Percentiles rank a stretch among this genome's conserved stretches.
phyloP scores from a whole-genome alignment of 2,113 vertebrate genomes.

The Myocastor coypus region DNA sequence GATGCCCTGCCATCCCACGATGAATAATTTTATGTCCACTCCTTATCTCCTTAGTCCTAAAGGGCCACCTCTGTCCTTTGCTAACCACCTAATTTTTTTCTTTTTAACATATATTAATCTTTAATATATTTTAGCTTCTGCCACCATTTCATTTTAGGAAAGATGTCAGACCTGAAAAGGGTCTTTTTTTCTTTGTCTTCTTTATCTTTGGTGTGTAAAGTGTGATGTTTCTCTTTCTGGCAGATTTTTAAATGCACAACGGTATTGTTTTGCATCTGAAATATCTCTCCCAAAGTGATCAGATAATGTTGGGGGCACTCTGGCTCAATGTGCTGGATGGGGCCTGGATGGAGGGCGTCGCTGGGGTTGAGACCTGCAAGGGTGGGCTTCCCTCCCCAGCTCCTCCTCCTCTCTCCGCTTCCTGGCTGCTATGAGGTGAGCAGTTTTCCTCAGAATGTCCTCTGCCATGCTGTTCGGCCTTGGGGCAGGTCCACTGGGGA shows the following conservation, averaged over 20 bases:
- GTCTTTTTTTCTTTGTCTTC: rapidly evolving
- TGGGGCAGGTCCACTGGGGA: not conserved
- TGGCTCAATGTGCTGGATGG: not conserved
- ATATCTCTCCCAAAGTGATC: not conserved
- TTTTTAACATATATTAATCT: slow-evolving; percentile 58
- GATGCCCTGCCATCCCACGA: slow-evolving; percentile 32
- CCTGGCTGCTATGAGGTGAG: not conserved
- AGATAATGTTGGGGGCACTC: not conserved
- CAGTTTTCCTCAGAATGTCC: not conserved
- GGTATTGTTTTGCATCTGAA: not conserved
- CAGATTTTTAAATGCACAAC: slow-evolving; percentile 26
- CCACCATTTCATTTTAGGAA: slow-evolving; percentile 58
- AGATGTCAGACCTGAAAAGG: slow-evolving; percentile 35
- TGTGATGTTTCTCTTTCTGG: slow-evolving; percentile 53
- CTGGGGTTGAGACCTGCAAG: not conserved
- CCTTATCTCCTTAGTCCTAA: slow-evolving; percentile 49
- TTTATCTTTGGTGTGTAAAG: slow-evolving; percentile 49
- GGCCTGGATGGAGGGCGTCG: not conserved
- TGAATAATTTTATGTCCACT: slow-evolving; percentile 61
- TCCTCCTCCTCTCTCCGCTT: not conserved
- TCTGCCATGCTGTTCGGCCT: not conserved
- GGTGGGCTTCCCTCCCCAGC: not conserved
- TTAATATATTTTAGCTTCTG: slow-evolving; percentile 70
- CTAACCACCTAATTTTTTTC: slow-evolving; percentile 51
- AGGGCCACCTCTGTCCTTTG: slow-evolving; percentile 45